Base-by-base conservation (phyloP, 2,888 invertebrate species). In the Tachystola acroxantha region DNA sequence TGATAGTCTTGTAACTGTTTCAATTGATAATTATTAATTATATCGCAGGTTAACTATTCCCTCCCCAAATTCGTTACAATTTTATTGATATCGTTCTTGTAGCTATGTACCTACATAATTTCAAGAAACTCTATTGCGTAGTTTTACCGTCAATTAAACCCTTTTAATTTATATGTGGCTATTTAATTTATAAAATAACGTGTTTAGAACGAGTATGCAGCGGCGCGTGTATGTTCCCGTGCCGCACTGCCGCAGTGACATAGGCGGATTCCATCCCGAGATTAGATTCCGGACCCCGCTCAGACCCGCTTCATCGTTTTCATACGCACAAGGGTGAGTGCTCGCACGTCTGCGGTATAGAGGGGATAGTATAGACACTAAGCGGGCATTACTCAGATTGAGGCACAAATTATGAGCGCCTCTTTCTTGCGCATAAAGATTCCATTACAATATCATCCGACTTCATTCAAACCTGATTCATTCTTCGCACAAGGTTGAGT, bases 281-380 rank as follows among this genome's bases (percentile, higher is more conserved):
- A 45, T 42, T 45, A 37, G 42, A 45, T 45, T 40, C 42, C 32
- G 16, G 34, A 25, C 42, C 37, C 30, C 31, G 25, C 39, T 39
- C 39, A 40, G 36, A 37, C 36, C 34, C 29, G 36, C 27, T n/a
- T 27, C 27, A 27, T 11, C 27, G 27, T 27, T 27, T 27, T 27
- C 27, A 27, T 27, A 27, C 27, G 27, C 27, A 27, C 27, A 6
- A 4, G 27, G 27, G 11, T 10, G 27, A 11, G 10, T 27, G 10
- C 27, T 7, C 11, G 6, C 12, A 10, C 6, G 10, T 11, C 7
- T 27, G 10, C 27, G 11, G 27, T 27, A 11, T 27, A 27, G 7
- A 10, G 7, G n/a, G 10, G 7, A 11, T 7, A 27, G 27, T 2
- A 10, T 7, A 2, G 26, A 26, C 27, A 24, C 24, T 6, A 24